phyloP scores from a whole-genome alignment of 2,797 vertebrate species.

The Remorina albescens region DNA sequence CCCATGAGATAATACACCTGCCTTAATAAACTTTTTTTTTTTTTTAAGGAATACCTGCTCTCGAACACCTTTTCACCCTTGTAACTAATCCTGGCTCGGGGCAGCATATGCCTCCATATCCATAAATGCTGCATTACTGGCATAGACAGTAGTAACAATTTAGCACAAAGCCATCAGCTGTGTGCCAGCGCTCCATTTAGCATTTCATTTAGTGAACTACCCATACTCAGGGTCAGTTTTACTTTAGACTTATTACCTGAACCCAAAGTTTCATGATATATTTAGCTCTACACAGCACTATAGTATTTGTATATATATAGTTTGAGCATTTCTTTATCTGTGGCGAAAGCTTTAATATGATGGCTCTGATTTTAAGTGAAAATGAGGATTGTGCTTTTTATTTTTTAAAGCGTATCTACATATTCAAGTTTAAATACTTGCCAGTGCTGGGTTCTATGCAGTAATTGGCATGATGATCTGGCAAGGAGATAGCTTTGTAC shows the following conservation, averaged over 20 bases:
- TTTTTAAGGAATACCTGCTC: slow-evolving; percentile 34
- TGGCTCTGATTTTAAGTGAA: slow-evolving; percentile 28
- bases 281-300: slow-evolving; percentile 17
- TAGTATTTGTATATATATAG: not conserved
- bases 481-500: slow-evolving; percentile 64
- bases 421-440: slow-evolving; percentile 36
- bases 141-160: slow-evolving; percentile 64
- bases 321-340: slow-evolving; percentile 15
- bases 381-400: slow-evolving; percentile 5
- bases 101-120: slow-evolving; percentile 46
- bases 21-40: slow-evolving; percentile 37
- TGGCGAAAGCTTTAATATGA: slow-evolving; percentile 9
- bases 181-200: slow-evolving; percentile 69
- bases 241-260: slow-evolving; percentile 49
- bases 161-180: slow-evolving; percentile 66
- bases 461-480: slow-evolving; percentile 71
- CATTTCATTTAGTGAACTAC: slow-evolving; percentile 69
- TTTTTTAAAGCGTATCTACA: slow-evolving; percentile 17
- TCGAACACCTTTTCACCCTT: slow-evolving; percentile 17
- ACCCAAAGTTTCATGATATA: slow-evolving; percentile 27
- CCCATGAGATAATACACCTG: slow-evolving; percentile 6
- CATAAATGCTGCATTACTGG: slow-evolving; percentile 66
- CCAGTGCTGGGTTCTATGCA: slow-evolving; percentile 37
- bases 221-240: slow-evolving; percentile 58
- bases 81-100: slow-evolving; percentile 46